Evolutionary conservation across 2,888 invertebrate species (phyloP), one percentile per base, ranked within the genome.

Genomic region (Leistus spinibarbis): DNA sequence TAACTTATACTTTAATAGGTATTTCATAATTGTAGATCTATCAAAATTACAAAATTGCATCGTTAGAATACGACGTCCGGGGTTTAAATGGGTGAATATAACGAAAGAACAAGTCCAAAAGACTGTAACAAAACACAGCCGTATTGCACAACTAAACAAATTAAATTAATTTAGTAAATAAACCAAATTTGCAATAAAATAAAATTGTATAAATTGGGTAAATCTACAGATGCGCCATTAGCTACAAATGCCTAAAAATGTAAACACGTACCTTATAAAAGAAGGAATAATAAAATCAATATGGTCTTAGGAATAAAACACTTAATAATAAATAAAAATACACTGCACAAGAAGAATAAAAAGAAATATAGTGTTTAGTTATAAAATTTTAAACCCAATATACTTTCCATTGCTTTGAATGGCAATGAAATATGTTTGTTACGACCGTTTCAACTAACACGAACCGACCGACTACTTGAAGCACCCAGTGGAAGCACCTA

Each of bases 401-500:
- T 20, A 60, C 22, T 20, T 60, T 22, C 60, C 60, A 60, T 60
- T 60, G 60, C 60, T 7, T 60, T 60, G 60, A 60, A 13, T 60
- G 13, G 60, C 22, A 22, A 60, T 20, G 60, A 19, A 60, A 19
- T 20, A 16, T 19, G 16, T 60, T 2, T 60, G 60, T 13, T n/a
- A 23, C 64, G 64, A 63, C 71, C 71, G 87, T 22, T 87, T 87
- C 87, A 87, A 87, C 83, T 87, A 87, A 82, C 87, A 87, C 76
- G 84, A 87, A 23, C 88, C 87, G 22, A 87, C 87, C 72, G 87
- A 88, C 74, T 88, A 88, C 9, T 87, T 87, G 0, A 81, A 87
- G 73, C 87, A 87, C 77, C 82, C 87, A 69, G 88, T 88, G 24
- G 88, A 87, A 1, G 86, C 86, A 76, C 87, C 87, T 0, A 87